Conservation (phyloP, 2,888 invertebrate genomes). For the Mesochorus sp. region DNA sequence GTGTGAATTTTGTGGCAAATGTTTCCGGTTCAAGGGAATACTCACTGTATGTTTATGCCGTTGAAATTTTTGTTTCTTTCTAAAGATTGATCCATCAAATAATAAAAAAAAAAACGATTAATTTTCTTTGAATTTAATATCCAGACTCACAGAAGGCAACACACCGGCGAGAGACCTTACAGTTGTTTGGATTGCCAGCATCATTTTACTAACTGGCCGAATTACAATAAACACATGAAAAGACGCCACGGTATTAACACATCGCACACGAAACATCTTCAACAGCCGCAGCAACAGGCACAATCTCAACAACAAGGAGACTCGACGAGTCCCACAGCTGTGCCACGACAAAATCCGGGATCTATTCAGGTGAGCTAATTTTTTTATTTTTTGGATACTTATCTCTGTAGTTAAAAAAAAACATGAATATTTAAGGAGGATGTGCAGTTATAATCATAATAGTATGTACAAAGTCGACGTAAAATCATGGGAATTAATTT, state of each 20-base stretch:
- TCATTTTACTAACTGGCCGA: constrained; percentile 92
- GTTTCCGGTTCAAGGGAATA: constrained; percentile 90
- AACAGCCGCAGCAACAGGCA: constrained; percentile 68
- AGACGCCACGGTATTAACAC: constrained; percentile 87
- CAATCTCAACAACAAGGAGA: constrained; percentile 54
- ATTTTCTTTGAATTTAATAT: constrained; percentile 21
- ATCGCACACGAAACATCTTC: constrained; percentile 81
- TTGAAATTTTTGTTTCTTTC: background rate
- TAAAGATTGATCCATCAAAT: background rate
- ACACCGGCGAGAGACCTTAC: constrained; percentile 87
- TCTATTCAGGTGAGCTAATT: constrained; percentile 67
- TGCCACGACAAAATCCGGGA: constrained; percentile 58
- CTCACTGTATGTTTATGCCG: constrained; percentile 83
- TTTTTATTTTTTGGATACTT: constrained; percentile 29
- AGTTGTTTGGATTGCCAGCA: constrained; percentile 88
- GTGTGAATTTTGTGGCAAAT: constrained; percentile 89
- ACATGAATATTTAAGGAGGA: too few relatives aligned
- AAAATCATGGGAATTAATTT: too few relatives aligned
- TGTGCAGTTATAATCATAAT: too few relatives aligned
- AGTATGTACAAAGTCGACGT: too few relatives aligned
- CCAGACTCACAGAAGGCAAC: constrained; percentile 88
- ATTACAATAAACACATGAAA: constrained; percentile 93
- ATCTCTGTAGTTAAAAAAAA: background rate
- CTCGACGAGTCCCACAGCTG: constrained; percentile 46
- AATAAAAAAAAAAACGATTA: background rate